Base-by-base conservation (phyloP, 92 coral and sea anemone species). In the Phenganax marumi region DNA sequence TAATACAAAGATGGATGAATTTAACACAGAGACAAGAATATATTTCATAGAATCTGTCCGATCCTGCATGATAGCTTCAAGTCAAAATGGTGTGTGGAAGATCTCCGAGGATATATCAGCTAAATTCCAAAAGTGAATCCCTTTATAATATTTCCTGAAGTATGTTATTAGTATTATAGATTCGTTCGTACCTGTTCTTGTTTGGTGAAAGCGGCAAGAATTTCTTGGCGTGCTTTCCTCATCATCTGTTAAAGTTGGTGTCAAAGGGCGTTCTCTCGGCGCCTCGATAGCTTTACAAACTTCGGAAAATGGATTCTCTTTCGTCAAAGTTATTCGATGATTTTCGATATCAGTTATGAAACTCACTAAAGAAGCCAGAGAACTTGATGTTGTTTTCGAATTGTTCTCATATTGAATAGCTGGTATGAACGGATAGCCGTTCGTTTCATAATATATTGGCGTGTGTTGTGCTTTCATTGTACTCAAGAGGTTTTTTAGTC, bases 291-390 rank as follows among this genome's bases (percentile, higher is more conserved):
- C 55, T 7, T 78, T 72, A 61, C 73, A 22, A 8, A 52, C 77
- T 78, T 39, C 73, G 7, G 18, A 68, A 78, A 78, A 78, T 14
- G 73, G 83, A 47, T 19, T 63, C 57, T 68, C 58, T 63, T 78
- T 78, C 21, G 83, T 58, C 72, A 71, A 78, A 57, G 60, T 23
- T 23, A 3, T 60, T 12, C 83, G 73, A 61, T 68, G 58, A 58
- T 52, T 61, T 63, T 78, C 83, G 55, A 78, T 24, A 12, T 78
- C 83, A 8, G 83, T 78, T 43, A 78, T 78, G 58, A 78, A 60
- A 51, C 52, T 46, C 26, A 61, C 68, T 8, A 78, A 62, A 21
- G 83, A 62, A 48, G 83, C 49, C 26, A 78, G 53, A 16, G 73
- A 78, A 48, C 47, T 63, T 7, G 83, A 78, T 61, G 83, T 78